Conservation (phyloP, 92 coral and sea anemone species). For the Zoanthus gigantus region DNA sequence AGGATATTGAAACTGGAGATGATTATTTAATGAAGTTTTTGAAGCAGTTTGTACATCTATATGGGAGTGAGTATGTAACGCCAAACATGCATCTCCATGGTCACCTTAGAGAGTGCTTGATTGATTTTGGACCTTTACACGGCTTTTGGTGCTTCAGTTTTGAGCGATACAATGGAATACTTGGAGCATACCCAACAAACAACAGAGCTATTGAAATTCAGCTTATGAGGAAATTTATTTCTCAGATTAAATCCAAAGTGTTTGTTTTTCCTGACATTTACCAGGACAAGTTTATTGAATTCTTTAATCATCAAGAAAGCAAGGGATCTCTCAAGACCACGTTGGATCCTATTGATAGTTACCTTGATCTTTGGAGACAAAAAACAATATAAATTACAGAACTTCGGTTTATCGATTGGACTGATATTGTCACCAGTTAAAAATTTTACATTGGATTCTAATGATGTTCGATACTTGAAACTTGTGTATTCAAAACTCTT, state of each 20-base stretch:
- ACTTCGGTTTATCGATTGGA: conserved; percentile 55
- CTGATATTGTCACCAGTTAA: conserved; percentile 47
- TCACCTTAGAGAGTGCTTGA: conserved; percentile 57
- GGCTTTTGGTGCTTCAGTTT: conserved; percentile 67
- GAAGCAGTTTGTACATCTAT: conserved; percentile 36
- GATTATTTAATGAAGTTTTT: conserved; percentile 42
- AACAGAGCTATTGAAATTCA: conserved; percentile 64
- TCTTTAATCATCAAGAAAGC: conserved; percentile 18
- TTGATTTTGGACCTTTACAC: conserved; percentile 49
- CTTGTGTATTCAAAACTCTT: conserved; percentile 50
- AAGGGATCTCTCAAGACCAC: conserved; percentile 64
- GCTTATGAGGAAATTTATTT: conserved; percentile 63
- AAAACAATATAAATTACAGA: conserved; percentile 25
- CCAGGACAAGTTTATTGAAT: conserved; percentile 46
- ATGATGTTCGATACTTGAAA: conserved; percentile 56
- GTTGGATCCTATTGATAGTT: conserved; percentile 42
- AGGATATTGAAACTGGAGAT: conserved; percentile 62
- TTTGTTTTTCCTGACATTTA: conserved; percentile 44
- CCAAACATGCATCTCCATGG: conserved; percentile 75
- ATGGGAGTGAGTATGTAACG: conserved; percentile 57
- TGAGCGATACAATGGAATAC: conserved; percentile 62
- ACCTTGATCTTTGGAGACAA: conserved; percentile 32
- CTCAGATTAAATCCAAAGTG: conserved; percentile 50
- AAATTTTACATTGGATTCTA: conserved; percentile 57
- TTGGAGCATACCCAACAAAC: conserved; percentile 62